phyloP scores from a whole-genome alignment of 2,113 vertebrate genomes.

The Chloropsis hardwickii region DNA sequence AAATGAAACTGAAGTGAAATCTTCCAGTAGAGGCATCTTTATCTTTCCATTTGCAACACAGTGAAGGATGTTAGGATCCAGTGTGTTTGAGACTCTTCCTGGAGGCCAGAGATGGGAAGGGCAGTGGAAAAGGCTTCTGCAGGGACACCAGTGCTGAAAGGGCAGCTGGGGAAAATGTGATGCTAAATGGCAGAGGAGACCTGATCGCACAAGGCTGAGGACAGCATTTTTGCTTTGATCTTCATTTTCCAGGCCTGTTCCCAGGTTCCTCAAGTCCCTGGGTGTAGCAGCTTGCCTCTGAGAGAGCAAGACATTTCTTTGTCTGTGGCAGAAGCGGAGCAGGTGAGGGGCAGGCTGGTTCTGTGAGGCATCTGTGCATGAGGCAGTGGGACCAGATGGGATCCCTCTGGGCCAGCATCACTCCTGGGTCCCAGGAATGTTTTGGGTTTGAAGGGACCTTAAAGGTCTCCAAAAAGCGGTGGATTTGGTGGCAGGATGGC shows the following conservation, averaged over 20 bases:
- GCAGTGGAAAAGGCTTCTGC: not conserved
- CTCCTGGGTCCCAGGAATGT: not conserved
- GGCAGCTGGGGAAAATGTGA: accelerated
- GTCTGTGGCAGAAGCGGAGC: accelerated
- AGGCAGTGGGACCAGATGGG: not conserved
- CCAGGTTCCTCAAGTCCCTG: not conserved
- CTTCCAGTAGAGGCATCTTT: not conserved
- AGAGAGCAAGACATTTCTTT: not conserved
- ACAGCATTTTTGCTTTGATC: not conserved
- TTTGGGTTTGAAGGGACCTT: not conserved
- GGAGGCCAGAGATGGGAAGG: not conserved
- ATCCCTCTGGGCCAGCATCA: too few relatives aligned
- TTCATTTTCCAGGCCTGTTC: not conserved
- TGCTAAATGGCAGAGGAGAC: not conserved
- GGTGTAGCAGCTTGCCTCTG: accelerated
- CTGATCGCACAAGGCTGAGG: not conserved
- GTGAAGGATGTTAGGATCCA: not conserved
- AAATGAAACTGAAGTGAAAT: not conserved
- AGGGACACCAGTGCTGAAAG: not conserved
- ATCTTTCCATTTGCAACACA: not conserved
- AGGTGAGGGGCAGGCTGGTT: not conserved
- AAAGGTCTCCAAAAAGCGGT: not conserved
- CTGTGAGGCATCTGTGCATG: accelerated
- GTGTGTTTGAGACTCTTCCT: not conserved
- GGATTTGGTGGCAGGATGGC: not conserved